Conservation (phyloP, 2,888 invertebrate species). For the Euproctis similis region DNA sequence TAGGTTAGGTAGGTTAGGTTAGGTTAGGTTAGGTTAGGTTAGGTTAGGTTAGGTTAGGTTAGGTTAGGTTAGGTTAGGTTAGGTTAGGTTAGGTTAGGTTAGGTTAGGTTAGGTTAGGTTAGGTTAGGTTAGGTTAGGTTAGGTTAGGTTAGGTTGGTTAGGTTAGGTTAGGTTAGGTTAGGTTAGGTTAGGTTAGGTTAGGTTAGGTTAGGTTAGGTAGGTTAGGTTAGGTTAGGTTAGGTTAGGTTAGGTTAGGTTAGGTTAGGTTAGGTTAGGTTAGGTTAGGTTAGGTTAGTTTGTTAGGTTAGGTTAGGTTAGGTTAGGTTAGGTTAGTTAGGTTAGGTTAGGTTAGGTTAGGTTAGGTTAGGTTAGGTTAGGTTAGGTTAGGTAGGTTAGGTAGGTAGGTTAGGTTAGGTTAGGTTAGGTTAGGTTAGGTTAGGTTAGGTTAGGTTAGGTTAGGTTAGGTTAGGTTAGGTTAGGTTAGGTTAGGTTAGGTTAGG, state of each 20-base stretch:
- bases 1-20: slow-evolving; percentile 14
- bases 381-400: slow-evolving; percentile 13
- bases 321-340: slow-evolving; percentile 14
- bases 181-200: slow-evolving; percentile 3
- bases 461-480: slow-evolving; percentile 24
- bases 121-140: slow-evolving; percentile 7
- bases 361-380: slow-evolving; percentile 16
- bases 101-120: slow-evolving; percentile 11
- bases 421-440: slow-evolving; percentile 17
- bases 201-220: slow-evolving; percentile 7
- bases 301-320: slow-evolving; percentile 11
- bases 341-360: slow-evolving; percentile 20
- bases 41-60: slow-evolving; percentile 4
- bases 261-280: slow-evolving; percentile 8
- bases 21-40: slow-evolving; percentile 9
- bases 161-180: no score
- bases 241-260: slow-evolving; percentile 9
- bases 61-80: slow-evolving; percentile 11
- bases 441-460: slow-evolving; percentile 23
- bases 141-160: no score
- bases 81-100: slow-evolving; percentile 12
- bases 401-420: no score
- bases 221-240: no score
- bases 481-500: slow-evolving; percentile 16
- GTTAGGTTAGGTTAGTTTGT: slow-evolving; percentile 18